Evolutionary conservation across 2,888 invertebrate genomes (phyloP), one percentile per base, ranked within the genome.

Genomic region (Melangyna quadrimaculata): DNA sequence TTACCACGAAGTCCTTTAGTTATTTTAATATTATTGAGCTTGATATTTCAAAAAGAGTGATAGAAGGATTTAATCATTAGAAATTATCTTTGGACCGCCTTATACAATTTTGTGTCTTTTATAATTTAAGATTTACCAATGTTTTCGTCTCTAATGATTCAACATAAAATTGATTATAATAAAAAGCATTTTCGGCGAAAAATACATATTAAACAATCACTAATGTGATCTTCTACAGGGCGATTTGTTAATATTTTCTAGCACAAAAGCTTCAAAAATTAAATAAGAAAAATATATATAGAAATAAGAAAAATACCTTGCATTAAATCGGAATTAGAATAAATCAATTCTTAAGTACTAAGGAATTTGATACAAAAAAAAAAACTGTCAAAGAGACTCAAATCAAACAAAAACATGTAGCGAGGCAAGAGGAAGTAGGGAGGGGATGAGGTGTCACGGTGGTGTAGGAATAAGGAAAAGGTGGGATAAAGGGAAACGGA

Each of bases 181-280:
- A 87, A 88, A 72, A 80, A 84, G 77, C 75, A 87, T 87, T 88
- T 88, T 81, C 87, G 87, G 32, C 80, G 84, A 53, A 82, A 87
- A 87, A 81, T 83, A 78, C 78, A 87, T 67, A 83, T 77, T 63
- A 87, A 87, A 83, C 78, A 83, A 67, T 78, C 87, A 87, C 87
- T 87, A 84, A 88, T 88, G 87, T 88, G 87, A 87, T 77, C 65
- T 29, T 70, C 70, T 65, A 63, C 53, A 65, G 70, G 6, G 73
- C 59, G 71, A 61, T 32, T 72, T 77, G 57, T 78, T 53, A 67
- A 59, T 61, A 67, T 65, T 87, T 79, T 77, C 43, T 79, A 75
- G 79, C 80, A 78, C 59, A 84, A 80, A 73, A 70, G 69, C 61
- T 78, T 72, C 63, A 75, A 74, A 70, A 61, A 29, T 43, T 45